Evolutionary conservation across 2,113 vertebrate species (phyloP), one percentile per base, ranked within the genome.

Genomic region (Pelodiscus sinensis): DNA sequence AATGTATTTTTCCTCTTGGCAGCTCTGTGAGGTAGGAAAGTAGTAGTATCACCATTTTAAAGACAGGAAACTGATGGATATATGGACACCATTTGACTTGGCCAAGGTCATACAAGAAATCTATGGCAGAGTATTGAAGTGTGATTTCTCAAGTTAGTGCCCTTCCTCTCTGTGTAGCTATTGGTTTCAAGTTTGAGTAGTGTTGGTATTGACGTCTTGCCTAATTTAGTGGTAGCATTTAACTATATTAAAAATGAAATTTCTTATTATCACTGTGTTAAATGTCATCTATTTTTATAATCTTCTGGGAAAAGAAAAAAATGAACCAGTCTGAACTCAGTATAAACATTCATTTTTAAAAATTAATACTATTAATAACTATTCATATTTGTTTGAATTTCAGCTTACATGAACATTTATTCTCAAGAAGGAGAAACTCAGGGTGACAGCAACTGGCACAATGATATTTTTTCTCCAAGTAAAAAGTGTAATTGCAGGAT

Each of bases 381-480:
- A 83, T 84, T 84, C 71, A 8, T 13, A 27, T 84, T 93, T 51
- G 3, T 86, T 84, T 88, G 80, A 88, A 55, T 19, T 62, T 27
- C 71, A 89, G 29, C 16, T 9, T 11, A 85, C 44, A 44, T 44
- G 44, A 44, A 44, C 86, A 71, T 44, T 92, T 31, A 56, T 85
- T 84, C 88, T 93, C 54, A 75, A 83, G 71, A 78, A 18, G 73
- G 90, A 88, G 77, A 86, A 24, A 75, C 87, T 4, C 11, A 44
- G 95, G 54, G 60, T 87, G 86, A 57, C 71, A 90, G 81, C 57
- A 85, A 31, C 86, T 96, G 92, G 88, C 84, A 83, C 82, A 79
- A 13, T 38, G 86, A 24, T 82, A 9, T 8, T 12, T 19, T 22
- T 94, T 79, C 82, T 83, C 73, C 21, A 83, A 38, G 73, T 58